Evolutionary conservation across 2,113 vertebrate species (phyloP).

Genomic region (Vidua chalybeata): DNA sequence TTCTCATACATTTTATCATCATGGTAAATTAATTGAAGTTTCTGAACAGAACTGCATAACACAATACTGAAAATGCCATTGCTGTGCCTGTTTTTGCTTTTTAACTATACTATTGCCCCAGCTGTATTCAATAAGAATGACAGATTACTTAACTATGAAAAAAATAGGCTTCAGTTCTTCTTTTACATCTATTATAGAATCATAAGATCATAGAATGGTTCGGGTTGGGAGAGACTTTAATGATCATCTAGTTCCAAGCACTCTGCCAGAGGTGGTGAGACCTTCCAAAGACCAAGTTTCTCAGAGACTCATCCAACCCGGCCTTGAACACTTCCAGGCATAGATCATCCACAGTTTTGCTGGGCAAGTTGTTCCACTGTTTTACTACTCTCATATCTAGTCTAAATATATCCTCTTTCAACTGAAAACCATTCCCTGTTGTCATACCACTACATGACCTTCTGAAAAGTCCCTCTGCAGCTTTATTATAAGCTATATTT

Average conservation of each 20-base stretch:
- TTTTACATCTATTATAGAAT: background rate
- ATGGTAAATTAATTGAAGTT: background rate
- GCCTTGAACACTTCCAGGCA: background rate
- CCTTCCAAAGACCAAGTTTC: background rate
- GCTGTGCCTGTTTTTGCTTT: rapidly evolving
- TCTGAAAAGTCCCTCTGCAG: background rate
- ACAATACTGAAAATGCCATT: background rate
- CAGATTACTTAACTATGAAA: background rate
- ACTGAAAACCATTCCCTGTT: rapidly evolving
- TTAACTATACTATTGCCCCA: background rate
- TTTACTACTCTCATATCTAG: background rate
- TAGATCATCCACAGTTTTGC: background rate
- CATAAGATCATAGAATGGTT: background rate
- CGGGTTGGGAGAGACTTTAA: background rate
- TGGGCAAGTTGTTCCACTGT: background rate
- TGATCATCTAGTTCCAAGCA: background rate
- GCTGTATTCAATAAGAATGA: background rate
- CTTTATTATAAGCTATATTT: background rate
- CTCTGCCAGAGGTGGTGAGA: background rate
- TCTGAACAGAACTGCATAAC: background rate
- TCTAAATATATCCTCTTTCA: background rate
- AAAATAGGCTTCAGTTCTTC: background rate
- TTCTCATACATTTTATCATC: background rate
- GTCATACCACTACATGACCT: rapidly evolving
- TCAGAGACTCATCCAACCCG: background rate